Evolutionary conservation across 2,888 invertebrate genomes (phyloP).

Genomic region (Heteropelma amictum): DNA sequence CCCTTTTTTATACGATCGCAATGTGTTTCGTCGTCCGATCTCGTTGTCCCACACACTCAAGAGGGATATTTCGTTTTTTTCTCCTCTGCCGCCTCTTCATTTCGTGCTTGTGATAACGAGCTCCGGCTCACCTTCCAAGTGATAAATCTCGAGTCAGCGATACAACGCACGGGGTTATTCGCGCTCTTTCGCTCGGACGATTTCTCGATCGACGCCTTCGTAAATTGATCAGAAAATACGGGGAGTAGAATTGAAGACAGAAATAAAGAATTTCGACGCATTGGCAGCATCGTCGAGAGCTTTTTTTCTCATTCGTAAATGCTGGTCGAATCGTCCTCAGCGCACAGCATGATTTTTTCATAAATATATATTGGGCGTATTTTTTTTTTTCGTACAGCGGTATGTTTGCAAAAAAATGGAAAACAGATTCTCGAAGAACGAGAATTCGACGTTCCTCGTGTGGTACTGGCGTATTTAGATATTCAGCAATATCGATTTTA

Average conservation of each 20-base stretch:
- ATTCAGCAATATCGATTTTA: constrained; percentile 26
- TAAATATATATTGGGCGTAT: no score
- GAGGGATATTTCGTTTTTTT: no score
- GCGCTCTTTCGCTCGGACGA: constrained; percentile 11
- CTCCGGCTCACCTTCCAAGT: neutral
- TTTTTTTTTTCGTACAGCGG: no score
- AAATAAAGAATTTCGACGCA: no score
- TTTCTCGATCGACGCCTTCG: neutral
- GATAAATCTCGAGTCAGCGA: neutral
- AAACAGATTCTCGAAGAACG: no score
- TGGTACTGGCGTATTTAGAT: neutral
- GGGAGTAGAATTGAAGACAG: neutral
- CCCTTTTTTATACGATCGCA: constrained; percentile 48
- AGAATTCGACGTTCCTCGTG: neutral
- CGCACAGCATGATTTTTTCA: no score
- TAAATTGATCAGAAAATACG: neutral
- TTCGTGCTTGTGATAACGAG: constrained; percentile 26
- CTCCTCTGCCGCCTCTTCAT: constrained; percentile 18
- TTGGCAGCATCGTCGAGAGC: no score
- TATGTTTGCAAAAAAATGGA: no score
- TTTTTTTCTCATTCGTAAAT: no score
- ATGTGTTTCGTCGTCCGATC: constrained; percentile 12
- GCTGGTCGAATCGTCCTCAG: no score
- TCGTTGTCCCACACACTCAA: neutral
- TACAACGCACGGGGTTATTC: neutral